phyloP scores from a whole-genome alignment of 30 jellyfish, hydroid and myxozoan genomes.

The Calvadosia cruxmelitensis region DNA sequence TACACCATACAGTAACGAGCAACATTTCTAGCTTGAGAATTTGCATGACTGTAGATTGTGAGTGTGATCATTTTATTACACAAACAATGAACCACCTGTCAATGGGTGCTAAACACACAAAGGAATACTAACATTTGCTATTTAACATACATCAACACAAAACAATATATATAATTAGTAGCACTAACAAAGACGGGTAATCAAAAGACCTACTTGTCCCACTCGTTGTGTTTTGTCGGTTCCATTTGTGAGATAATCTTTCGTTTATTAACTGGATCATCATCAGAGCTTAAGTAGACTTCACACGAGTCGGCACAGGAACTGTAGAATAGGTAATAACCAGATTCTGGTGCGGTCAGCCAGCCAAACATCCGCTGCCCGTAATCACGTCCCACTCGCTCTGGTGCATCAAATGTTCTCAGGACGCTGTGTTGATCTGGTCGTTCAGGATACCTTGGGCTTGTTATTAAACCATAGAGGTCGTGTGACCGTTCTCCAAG shows the following conservation, averaged over 20 bases:
- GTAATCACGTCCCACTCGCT: conserved; percentile 60
- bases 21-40: no score
- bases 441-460: conserved; percentile 74
- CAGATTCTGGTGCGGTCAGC: conserved; percentile 91
- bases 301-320: conserved; percentile 92
- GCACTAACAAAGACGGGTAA: neutral
- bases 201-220: conserved; percentile 55
- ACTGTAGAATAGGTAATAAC: conserved; percentile 73
- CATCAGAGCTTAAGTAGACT: conserved; percentile 77
- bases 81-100: no score
- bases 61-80: no score
- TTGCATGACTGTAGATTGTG: no score
- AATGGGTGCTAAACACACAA: no score
- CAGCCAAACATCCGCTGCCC: conserved; percentile 92
- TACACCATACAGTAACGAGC: no score
- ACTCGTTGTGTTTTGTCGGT: conserved; percentile 68
- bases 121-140: no score
- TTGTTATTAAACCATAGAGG: conserved; percentile 66
- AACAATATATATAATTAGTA: no score
- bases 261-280: conserved; percentile 48
- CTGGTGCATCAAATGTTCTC: conserved; percentile 82
- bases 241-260: conserved; percentile 91
- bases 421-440: conserved; percentile 83
- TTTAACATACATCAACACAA: no score
- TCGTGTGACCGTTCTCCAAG: conserved; percentile 71